Conservation (phyloP, 2,888 invertebrate genomes). For the Hipparchia sbordonii region DNA sequence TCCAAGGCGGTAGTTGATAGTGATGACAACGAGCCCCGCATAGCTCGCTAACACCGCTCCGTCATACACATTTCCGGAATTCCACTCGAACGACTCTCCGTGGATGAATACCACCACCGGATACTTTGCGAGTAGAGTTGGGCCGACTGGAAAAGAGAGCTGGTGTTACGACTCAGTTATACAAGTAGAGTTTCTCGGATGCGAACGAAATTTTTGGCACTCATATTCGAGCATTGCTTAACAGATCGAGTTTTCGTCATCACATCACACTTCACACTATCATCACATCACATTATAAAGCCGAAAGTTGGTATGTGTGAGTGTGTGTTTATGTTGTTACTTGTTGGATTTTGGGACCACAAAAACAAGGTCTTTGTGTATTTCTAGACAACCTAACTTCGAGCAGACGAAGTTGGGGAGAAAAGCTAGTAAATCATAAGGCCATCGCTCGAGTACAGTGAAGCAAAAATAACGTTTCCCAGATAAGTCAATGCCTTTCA, state of each 20-base stretch:
- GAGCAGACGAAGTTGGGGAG: too few species aligned
- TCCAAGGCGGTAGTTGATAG: constrained; percentile 97
- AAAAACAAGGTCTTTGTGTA: too few species aligned
- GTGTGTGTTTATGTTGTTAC: too few species aligned
- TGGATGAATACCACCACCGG: constrained; percentile 97
- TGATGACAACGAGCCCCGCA: constrained; percentile 95
- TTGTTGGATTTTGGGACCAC: too few species aligned
- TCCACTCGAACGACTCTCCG: constrained; percentile 98
- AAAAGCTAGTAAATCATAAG: background rate
- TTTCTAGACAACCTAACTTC: too few species aligned
- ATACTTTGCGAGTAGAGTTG: constrained; percentile 82
- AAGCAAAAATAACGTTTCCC: constrained; percentile 26
- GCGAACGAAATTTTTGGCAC: too few species aligned
- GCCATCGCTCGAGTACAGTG: background rate
- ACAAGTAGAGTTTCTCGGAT: too few species aligned
- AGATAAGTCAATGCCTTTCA: constrained; percentile 31
- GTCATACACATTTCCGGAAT: constrained; percentile 98
- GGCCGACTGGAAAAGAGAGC: constrained; percentile 74
- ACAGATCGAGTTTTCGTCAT: too few species aligned
- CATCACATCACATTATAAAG: too few species aligned
- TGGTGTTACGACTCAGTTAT: background rate
- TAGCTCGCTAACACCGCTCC: constrained; percentile 97
- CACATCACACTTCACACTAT: too few species aligned
- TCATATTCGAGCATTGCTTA: too few species aligned
- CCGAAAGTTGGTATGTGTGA: too few species aligned